Evolutionary conservation across 2,888 invertebrate genomes (phyloP).

Genomic region (Philopedon plagiatum): DNA sequence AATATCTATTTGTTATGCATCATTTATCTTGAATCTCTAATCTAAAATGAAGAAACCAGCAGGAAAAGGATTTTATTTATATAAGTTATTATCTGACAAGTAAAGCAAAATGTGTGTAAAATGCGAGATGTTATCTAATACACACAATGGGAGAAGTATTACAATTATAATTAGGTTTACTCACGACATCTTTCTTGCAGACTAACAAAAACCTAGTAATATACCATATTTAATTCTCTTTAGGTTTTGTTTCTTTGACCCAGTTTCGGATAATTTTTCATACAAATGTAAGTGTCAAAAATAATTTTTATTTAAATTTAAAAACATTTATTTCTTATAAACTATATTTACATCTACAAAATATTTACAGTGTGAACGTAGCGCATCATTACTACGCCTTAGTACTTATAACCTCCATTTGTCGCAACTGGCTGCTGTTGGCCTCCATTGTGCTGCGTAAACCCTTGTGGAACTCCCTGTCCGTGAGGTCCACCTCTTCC

Average conservation of each 20-base stretch:
- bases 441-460: background rate
- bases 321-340: slow-evolving; percentile 1
- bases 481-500: slow-evolving; percentile 12
- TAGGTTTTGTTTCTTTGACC: too few relatives aligned
- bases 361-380: slow-evolving; percentile 15
- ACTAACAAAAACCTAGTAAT: background rate
- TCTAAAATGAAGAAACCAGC: background rate
- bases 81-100: background rate
- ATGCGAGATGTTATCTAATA: slow-evolving; percentile 10
- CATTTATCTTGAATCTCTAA: background rate
- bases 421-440: slow-evolving; percentile 27
- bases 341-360: slow-evolving; percentile 15
- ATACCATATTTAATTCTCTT: background rate
- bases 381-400: background rate
- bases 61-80: background rate
- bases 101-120: background rate
- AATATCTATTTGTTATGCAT: too few relatives aligned
- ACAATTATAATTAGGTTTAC: background rate
- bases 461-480: slow-evolving; percentile 24
- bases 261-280: too few relatives aligned
- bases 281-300: too few relatives aligned
- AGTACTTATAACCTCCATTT: slow-evolving; percentile 46
- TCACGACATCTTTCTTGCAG: background rate
- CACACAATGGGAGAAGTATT: background rate
- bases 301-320: too few relatives aligned